phyloP scores from a whole-genome alignment of 1,140 invertebrate genomes.

The Globodera ellingtonae region DNA sequence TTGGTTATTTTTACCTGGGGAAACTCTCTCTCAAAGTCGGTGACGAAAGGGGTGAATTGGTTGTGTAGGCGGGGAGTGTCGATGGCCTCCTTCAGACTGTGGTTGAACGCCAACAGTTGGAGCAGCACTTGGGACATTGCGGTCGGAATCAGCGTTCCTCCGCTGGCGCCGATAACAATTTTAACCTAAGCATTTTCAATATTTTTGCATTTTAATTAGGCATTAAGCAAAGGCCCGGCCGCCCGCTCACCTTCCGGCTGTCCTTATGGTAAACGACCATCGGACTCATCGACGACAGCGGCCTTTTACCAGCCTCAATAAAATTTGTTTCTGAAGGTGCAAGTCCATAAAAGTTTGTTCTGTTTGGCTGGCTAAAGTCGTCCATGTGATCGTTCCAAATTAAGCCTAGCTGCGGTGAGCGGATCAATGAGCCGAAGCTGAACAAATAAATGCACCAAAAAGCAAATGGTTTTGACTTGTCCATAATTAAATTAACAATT shows the following conservation, averaged over 20 bases:
- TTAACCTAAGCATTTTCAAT: slow-evolving; percentile 33
- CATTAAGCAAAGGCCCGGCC: not conserved
- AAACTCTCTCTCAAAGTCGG: slow-evolving; percentile 79
- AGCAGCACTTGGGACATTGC: slow-evolving; percentile 77
- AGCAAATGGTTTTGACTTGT: not conserved
- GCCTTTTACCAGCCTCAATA: slow-evolving; percentile 77
- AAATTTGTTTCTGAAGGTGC: slow-evolving; percentile 76
- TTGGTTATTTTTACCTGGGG: slow-evolving; percentile 68
- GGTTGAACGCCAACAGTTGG: slow-evolving; percentile 79
- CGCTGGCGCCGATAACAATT: slow-evolving; percentile 82
- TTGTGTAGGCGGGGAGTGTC: slow-evolving; percentile 86
- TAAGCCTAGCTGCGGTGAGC: slow-evolving; percentile 81
- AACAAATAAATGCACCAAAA: slow-evolving; percentile 11
- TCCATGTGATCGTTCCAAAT: slow-evolving; percentile 91
- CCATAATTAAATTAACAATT: slow-evolving; percentile 5
- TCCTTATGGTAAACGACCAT: slow-evolving; percentile 76
- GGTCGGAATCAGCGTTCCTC: slow-evolving; percentile 83
- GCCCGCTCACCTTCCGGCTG: slow-evolving; percentile 71
- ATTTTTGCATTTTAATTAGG: too few species aligned
- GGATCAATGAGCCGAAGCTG: slow-evolving; percentile 78
- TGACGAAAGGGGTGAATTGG: slow-evolving; percentile 81
- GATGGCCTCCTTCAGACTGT: slow-evolving; percentile 82
- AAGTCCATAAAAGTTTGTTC: slow-evolving; percentile 77
- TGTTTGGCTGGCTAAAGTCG: slow-evolving; percentile 82
- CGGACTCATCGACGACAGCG: slow-evolving; percentile 88